These are phyloP conservation scores for Menidia menidia DNA, from an alignment of 2,797 vertebrate genomes.

Conservation along the genomic window DNA sequence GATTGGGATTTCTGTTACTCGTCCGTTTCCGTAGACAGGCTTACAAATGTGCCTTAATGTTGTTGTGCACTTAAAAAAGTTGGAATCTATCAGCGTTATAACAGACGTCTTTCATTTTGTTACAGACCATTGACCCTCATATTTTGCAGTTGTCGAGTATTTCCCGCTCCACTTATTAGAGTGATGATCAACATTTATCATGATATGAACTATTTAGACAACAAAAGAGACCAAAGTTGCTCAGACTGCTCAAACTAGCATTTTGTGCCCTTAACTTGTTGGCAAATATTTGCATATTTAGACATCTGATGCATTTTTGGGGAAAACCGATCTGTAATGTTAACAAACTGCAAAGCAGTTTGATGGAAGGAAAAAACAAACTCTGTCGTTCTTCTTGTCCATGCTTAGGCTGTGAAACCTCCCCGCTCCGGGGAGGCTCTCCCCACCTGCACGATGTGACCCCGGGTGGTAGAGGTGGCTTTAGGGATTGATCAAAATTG, in stretches of 20 bases:
- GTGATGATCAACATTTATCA: no score
- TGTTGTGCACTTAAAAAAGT: background rate
- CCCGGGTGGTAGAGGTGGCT: background rate
- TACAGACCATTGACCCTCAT: no score
- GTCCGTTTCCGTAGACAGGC: background rate
- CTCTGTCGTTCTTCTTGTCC: background rate
- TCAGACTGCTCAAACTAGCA: background rate
- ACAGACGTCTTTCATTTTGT: background rate
- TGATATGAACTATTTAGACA: background rate
- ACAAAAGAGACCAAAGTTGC: background rate
- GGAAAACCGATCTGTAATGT: no score
- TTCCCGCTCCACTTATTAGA: no score
- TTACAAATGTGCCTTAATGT: no score
- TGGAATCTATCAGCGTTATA: background rate
- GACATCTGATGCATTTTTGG: background rate
- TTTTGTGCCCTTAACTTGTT: background rate
- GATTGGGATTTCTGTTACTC: background rate
- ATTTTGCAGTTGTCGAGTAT: no score
- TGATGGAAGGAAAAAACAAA: background rate
- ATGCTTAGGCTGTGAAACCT: background rate
- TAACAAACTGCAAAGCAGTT: background rate
- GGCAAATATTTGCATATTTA: no score
- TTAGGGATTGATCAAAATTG: background rate
- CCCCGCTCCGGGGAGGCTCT: background rate
- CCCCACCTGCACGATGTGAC: background rate